Conservation (phyloP, 92 coral and sea anemone species). For the Heteractis magnifica region DNA sequence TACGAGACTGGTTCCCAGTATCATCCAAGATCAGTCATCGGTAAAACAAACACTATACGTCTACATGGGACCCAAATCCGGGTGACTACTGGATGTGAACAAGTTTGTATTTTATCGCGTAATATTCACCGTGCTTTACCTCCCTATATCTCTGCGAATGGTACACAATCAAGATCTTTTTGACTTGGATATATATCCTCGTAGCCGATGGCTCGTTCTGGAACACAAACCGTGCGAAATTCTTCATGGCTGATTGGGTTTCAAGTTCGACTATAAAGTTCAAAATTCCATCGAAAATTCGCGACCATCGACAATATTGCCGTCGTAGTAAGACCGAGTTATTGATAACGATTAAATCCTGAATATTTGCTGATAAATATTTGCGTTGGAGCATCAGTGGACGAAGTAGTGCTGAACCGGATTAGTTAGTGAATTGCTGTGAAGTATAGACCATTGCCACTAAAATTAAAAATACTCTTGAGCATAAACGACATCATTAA, state of each 20-base stretch:
- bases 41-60: not conserved
- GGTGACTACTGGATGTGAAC: not conserved
- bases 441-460: not conserved
- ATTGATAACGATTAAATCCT: not conserved
- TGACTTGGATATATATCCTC: not conserved
- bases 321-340: not conserved
- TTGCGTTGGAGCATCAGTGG: not conserved
- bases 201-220: slow-evolving; percentile 6
- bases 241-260: slow-evolving; percentile 24
- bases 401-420: not conserved
- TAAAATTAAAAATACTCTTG: not conserved
- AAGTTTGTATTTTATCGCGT: not conserved
- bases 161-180: not conserved
- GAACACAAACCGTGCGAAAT: slow-evolving; percentile 18
- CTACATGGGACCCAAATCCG: not conserved
- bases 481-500: not conserved
- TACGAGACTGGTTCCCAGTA: not conserved
- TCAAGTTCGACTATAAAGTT: slow-evolving; percentile 7
- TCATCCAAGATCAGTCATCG: not conserved
- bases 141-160: not conserved
- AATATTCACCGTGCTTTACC: not conserved
- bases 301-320: not conserved
- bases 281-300: not conserved
- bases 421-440: no score
- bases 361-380: slow-evolving; percentile 5